Conservation (phyloP, 2,113 vertebrate genomes). For the Daboia siamensis region DNA sequence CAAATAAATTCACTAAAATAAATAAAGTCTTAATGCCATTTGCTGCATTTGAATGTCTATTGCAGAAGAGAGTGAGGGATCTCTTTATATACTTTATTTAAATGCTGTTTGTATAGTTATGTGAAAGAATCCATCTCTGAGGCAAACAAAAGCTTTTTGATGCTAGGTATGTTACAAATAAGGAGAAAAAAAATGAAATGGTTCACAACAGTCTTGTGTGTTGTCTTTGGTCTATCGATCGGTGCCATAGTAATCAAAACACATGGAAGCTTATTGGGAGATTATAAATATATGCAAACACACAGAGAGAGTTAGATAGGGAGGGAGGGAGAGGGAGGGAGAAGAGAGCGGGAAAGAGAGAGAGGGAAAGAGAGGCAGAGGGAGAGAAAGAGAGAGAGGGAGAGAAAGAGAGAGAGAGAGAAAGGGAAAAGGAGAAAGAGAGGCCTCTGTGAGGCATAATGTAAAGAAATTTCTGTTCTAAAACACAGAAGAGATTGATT, state of each 20-base stretch:
- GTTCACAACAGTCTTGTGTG: not conserved
- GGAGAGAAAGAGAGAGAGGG: not conserved
- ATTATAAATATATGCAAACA: not conserved
- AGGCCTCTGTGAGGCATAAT: not conserved
- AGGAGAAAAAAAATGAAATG: not conserved
- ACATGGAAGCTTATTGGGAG: not conserved
- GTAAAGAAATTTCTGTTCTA: not conserved
- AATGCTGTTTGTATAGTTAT: not conserved
- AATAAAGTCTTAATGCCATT: not conserved
- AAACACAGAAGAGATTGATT: not conserved
- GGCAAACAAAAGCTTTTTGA: not conserved
- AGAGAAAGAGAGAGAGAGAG: not conserved
- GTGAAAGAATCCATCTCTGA: not conserved
- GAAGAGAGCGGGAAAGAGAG: not conserved
- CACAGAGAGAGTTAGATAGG: not conserved
- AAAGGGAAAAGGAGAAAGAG: not conserved
- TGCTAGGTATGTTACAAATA: not conserved
- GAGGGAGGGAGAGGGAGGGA: not conserved
- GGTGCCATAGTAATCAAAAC: not conserved
- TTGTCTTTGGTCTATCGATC: not conserved
- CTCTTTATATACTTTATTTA: not conserved
- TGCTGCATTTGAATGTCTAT: not conserved
- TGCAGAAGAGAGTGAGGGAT: not conserved
- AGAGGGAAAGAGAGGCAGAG: not conserved
- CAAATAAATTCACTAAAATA: too few relatives aligned